Evolutionary conservation across 2,888 invertebrate species (phyloP).

Genomic region (Polyploca ridens): DNA sequence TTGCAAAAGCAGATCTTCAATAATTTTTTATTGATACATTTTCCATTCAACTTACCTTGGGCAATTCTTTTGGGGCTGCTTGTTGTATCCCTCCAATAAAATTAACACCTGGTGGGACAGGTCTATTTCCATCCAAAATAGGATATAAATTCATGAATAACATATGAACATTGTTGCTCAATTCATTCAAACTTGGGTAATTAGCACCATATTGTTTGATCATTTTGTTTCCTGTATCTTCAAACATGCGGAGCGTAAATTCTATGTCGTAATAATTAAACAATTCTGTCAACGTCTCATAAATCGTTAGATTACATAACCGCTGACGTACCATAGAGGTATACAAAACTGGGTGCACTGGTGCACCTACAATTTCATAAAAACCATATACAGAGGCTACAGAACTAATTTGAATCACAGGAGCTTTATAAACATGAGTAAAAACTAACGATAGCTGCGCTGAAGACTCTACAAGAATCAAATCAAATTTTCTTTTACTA

Average conservation of each 20-base stretch:
- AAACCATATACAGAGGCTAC: constrained; percentile 32
- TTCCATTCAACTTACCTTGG: neutral
- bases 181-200: neutral
- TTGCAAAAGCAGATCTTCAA: too few relatives aligned
- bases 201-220: constrained; percentile 29
- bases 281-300: constrained; percentile 26
- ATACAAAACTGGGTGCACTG: constrained; percentile 27
- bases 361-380: constrained; percentile 39
- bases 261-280: constrained; percentile 13
- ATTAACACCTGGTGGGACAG: neutral
- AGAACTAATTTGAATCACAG: constrained; percentile 52
- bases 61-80: neutral
- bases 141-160: neutral
- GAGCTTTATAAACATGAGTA: constrained; percentile 37
- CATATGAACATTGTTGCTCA: neutral
- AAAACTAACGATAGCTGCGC: constrained; percentile 29
- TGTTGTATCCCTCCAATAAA: neutral
- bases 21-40: neutral
- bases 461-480: constrained; percentile 40
- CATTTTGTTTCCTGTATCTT: constrained; percentile 22
- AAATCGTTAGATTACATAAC: constrained; percentile 35
- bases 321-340: constrained; percentile 34
- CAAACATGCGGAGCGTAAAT: constrained; percentile 11
- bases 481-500: constrained; percentile 40
- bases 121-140: neutral